A percentile compares a stretch with the other conserved stretches of the same genome.
These are phyloP conservation scores for Monarcha castaneiventris DNA, from an alignment of 2,113 vertebrate species.

Conservation along the genomic window DNA sequence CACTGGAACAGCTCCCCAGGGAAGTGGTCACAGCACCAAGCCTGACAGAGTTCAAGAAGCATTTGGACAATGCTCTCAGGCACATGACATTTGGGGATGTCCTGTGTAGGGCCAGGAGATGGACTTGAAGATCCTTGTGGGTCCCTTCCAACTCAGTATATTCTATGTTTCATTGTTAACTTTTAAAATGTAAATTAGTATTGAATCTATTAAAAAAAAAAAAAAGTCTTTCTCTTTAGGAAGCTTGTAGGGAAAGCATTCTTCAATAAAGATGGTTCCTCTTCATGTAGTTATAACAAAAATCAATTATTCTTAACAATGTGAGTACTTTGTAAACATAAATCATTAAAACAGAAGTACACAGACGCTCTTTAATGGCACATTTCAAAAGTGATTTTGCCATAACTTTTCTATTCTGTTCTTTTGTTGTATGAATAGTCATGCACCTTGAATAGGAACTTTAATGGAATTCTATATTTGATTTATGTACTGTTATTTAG, in stretches of 20 bases:
- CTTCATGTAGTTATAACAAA: background rate
- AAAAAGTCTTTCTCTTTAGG: background rate
- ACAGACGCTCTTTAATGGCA: background rate
- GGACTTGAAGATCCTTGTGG: too few species aligned
- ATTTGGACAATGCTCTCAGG: background rate
- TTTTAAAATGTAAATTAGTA: background rate
- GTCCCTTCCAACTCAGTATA: background rate
- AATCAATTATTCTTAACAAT: background rate
- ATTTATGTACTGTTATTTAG: background rate
- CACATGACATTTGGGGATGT: background rate
- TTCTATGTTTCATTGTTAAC: background rate
- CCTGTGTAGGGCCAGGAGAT: background rate
- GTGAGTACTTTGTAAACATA: background rate
- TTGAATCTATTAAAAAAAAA: background rate
- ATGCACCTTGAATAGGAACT: background rate
- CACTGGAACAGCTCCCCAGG: background rate
- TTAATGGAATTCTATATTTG: background rate
- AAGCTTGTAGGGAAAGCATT: background rate
- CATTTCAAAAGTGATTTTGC: background rate
- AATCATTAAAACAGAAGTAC: background rate
- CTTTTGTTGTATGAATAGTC: background rate
- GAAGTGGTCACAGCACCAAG: background rate
- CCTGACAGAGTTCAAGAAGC: background rate
- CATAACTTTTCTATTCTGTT: background rate
- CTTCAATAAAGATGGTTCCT: background rate